Base-by-base conservation (phyloP, 1,140 invertebrate species). In the Meloidogyne chitwoodi region DNA sequence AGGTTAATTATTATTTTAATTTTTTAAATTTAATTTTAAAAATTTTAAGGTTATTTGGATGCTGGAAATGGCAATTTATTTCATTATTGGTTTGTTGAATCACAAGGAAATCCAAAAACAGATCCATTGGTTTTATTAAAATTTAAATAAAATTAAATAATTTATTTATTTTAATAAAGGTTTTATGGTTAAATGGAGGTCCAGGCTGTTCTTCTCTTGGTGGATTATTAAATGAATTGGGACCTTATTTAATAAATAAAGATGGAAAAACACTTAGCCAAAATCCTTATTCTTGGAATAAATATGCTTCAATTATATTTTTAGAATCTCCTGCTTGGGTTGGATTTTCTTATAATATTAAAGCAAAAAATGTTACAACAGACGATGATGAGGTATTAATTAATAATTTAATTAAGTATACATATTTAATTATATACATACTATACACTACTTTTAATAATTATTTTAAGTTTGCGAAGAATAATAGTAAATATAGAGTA, bases 151-250 rank as follows among this genome's bases (percentile, higher is more conserved):
- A 79, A 78, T 70, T 22, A 8, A 78, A 79, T 22, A 22, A 16
- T 31, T 16, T 24, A 48, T n/a, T n/a, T n/a, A 61, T 14, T 16
- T 61, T 41, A 75, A 89, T 90, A 19, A 22, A 90, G 3, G 84
- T 90, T 14, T 79, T 91, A 22, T 90, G 90, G 90, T 77, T 91
- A 80, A 91, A 90, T 84, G 90, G 90, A 62, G 90, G 90, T 62
- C 90, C 90, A 67, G 90, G 90, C 0, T 90, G 90, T 79, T 89
- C 88, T 75, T 90, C 89, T 44, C 75, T 90, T 56, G 82, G 87
- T 61, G 90, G 89, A 5, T 78, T 90, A 5, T 83, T 91, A 6
- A 87, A 84, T 75, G 90, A 91, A 83, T 84, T 89, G 79, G 90
- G 90, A 19, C 90, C 90, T 24, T 90, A 88, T 81, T 80, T 79